Evolutionary conservation across 2,113 vertebrate species (phyloP), one percentile per base, ranked within the genome.

Genomic region (Herpetotheres cachinnans): DNA sequence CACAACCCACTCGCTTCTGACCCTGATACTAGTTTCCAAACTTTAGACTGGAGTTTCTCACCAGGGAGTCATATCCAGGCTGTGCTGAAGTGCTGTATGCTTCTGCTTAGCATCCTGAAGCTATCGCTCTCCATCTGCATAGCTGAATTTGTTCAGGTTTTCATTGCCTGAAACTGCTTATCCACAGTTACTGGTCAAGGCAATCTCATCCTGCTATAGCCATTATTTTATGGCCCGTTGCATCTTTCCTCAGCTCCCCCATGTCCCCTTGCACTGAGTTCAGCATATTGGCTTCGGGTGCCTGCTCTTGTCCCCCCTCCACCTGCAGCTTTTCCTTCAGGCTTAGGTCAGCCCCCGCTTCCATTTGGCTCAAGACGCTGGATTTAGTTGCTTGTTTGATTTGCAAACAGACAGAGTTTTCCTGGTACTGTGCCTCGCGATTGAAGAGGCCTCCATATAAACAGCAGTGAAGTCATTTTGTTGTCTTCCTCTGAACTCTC

Each of bases 351-450:
- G 63, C 29, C 24, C 44, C 54, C 0, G 19, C 79, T 62, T 29
- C 14, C 16, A 1, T 36, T 49, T 17, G 50, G 42, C 49, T 78
- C 42, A 2, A 7, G 50, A 9, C 0, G 2, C 20, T 15, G 40
- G 10, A 4, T 76, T 71, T 11, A 13, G 4, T 8, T 24, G 25
- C 25, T 3, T 2, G 6, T 16, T 50, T 36, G 27, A 16, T 59
- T 58, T 69, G 38, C 67, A 52, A 55, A 36, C 25, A 36, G 3
- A 3, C 2, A 0, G 1, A 7, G n/a, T 36, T 56, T 55, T 46
- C 49, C 27, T 14, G 22, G 16, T 55, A 14, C 26, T 13, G 30
- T 4, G 2, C 52, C 13, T 56, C 26, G 0, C 0, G 0, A 3
- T 0, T 17, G 44, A 24, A 3, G 10, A 17, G 36, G 38, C 30